A percentile compares a stretch with the other conserved stretches of the same genome.
Conservation (phyloP, 2,113 vertebrate genomes). For the Glaucomys volans region DNA sequence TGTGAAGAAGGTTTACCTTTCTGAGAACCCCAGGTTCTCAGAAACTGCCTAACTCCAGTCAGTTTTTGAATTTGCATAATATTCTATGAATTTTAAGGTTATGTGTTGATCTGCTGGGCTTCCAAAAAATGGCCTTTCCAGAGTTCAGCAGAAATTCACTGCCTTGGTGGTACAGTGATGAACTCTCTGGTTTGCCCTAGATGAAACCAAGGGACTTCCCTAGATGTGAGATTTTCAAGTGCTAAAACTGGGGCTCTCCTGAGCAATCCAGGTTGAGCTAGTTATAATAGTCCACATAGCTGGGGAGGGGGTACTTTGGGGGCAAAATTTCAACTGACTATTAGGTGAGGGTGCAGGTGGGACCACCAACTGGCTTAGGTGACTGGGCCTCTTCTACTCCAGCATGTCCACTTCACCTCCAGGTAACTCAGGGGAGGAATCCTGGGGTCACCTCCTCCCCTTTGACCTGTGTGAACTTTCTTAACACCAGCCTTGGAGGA, state of each 20-base stretch:
- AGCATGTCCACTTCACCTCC: not conserved
- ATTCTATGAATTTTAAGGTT: not conserved
- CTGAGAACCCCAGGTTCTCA: not conserved
- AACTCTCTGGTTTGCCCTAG: not conserved
- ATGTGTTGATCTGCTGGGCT: not conserved
- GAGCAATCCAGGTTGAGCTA: not conserved
- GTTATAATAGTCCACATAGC: not conserved
- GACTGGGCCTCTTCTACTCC: not conserved
- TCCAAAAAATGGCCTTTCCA: not conserved
- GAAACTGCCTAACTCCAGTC: not conserved
- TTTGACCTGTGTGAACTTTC: not conserved
- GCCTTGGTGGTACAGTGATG: not conserved
- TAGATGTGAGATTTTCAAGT: not conserved
- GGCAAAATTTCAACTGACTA: not conserved
- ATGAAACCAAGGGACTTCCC: not conserved
- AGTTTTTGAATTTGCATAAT: not conserved
- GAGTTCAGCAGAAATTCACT: not conserved
- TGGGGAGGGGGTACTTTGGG: not conserved
- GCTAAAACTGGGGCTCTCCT: not conserved
- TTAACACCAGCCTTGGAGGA: not conserved
- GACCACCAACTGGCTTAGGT: not conserved
- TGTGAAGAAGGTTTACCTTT: constrained; percentile 43
- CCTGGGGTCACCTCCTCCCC: not conserved
- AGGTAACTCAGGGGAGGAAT: not conserved
- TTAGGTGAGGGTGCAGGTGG: not conserved